Evolutionary conservation across 2,888 invertebrate genomes (phyloP).

Genomic region (Stictocephala bisonia): DNA sequence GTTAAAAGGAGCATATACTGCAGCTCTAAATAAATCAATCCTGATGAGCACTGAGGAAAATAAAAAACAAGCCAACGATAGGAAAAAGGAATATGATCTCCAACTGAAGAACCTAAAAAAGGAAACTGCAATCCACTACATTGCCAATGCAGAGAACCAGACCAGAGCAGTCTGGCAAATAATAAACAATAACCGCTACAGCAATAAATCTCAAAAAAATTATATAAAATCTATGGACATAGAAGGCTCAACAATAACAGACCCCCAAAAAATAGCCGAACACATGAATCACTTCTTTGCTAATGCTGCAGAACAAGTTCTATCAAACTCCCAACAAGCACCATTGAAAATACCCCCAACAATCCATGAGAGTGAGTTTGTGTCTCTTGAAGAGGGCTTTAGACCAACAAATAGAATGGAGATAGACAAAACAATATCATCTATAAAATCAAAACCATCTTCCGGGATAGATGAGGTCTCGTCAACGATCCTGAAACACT

Average conservation of each 20-base stretch:
- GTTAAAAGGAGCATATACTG: neutral
- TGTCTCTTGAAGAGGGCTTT: neutral
- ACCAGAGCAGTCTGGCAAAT: neutral
- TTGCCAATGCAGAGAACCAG: neutral
- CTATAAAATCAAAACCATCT: conserved; percentile 1
- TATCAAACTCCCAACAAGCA: neutral
- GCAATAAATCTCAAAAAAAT: neutral
- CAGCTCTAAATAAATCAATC: neutral
- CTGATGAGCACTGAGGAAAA: neutral
- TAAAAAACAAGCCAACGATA: neutral
- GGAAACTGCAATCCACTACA: neutral
- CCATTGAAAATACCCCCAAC: neutral
- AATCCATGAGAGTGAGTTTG: neutral
- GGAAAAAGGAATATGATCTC: conserved; percentile 11
- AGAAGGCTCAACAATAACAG: neutral
- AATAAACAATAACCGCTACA: neutral
- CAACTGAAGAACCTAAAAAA: neutral
- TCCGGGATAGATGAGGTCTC: neutral
- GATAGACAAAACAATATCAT: neutral
- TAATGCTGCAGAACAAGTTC: conserved; percentile 5
- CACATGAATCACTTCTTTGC: neutral
- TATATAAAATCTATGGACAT: neutral
- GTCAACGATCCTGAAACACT: neutral
- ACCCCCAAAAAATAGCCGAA: conserved; percentile 7
- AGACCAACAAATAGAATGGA: neutral